These are phyloP conservation scores for Peromyscus attwateri DNA, from an alignment of 2,797 vertebrate species.

Conservation along the genomic window DNA sequence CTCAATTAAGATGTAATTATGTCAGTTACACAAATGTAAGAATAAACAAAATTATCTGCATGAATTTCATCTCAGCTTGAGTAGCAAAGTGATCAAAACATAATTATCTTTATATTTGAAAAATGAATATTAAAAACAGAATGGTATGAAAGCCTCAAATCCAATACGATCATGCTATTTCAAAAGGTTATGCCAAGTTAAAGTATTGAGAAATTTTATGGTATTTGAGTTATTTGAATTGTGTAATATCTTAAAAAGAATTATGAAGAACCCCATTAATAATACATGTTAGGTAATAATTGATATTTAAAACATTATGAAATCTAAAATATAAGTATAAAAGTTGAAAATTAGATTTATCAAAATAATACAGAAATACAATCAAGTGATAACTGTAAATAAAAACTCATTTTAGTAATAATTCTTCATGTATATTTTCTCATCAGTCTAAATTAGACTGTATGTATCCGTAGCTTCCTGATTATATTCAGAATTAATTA, in stretches of 20 bases:
- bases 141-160: not conserved
- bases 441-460: not conserved
- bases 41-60: slow-evolving; percentile 65
- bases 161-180: not conserved
- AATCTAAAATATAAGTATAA: not conserved
- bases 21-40: slow-evolving; percentile 52
- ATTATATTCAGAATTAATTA: not conserved
- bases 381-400: not conserved
- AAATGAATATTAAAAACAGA: slow-evolving; percentile 58
- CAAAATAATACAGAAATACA: not conserved
- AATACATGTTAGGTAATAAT: not conserved
- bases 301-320: not conserved
- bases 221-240: slow-evolving; percentile 28
- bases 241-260: not conserved
- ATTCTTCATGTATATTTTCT: not conserved
- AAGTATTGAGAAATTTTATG: not conserved
- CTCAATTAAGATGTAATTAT: slow-evolving; percentile 67
- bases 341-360: not conserved
- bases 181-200: not conserved
- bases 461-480: not conserved
- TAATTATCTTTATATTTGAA: slow-evolving; percentile 65
- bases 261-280: not conserved
- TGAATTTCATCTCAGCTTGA: slow-evolving; percentile 58
- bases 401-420: not conserved
- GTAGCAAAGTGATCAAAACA: slow-evolving; percentile 62